Conservation (phyloP, 2,113 vertebrate species). For the cattle (Bos taurus) region DNA sequence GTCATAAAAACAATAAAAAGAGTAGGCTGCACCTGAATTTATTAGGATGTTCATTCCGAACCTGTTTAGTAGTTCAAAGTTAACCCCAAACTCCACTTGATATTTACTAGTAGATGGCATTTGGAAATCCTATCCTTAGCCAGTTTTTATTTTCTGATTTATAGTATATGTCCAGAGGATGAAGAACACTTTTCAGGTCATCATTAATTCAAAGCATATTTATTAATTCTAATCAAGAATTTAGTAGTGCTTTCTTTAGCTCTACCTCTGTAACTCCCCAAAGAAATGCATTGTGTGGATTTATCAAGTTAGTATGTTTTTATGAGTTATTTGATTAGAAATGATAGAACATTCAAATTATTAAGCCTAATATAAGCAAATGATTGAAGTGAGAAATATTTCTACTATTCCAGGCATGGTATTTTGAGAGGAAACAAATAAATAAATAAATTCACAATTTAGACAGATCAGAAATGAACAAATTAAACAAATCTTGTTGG, state of each 20-base stretch:
- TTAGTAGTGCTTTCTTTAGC: not conserved
- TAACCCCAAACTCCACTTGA: not conserved
- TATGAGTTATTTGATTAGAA: not conserved
- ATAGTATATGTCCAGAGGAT: not conserved
- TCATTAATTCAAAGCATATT: not conserved
- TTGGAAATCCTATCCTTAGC: not conserved
- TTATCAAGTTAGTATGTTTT: not conserved
- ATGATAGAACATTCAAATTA: not conserved
- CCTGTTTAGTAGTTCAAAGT: not conserved
- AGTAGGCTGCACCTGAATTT: accelerated
- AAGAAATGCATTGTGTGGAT: not conserved
- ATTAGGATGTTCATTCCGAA: not conserved
- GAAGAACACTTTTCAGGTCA: not conserved
- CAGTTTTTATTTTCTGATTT: not conserved
- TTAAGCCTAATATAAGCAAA: not conserved
- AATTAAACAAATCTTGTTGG: not conserved
- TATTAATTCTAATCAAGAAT: not conserved
- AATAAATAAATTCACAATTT: not conserved
- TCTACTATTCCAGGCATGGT: not conserved
- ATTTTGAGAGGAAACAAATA: not conserved
- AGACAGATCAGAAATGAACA: not conserved
- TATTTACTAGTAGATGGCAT: not conserved
- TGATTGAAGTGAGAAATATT: not conserved
- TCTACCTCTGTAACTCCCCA: not conserved
- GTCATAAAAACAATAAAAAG: not conserved